A percentile compares a stretch with the other conserved stretches of the same genome.
Conservation (phyloP, 1,140 invertebrate species). For the Platyura marginata region DNA sequence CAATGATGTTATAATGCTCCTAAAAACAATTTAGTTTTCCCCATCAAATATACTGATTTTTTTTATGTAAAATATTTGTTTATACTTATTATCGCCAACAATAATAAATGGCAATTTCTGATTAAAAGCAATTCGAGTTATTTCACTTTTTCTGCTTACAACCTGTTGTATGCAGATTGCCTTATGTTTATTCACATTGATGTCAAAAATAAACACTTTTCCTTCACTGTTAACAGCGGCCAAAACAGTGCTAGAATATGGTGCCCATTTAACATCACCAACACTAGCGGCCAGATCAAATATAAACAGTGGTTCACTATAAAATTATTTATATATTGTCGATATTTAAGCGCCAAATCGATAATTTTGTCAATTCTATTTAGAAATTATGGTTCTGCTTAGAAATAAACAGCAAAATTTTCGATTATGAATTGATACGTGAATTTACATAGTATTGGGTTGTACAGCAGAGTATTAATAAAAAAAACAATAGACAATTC, state of each 20-base stretch:
- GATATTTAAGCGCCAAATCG: not conserved
- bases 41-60: too few relatives aligned
- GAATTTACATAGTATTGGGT: too few relatives aligned
- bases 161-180: constrained; percentile 75
- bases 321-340: constrained; percentile 6
- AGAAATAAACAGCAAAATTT: too few relatives aligned
- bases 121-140: constrained; percentile 79
- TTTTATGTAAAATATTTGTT: too few relatives aligned
- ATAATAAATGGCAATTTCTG: constrained; percentile 66
- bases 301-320: constrained; percentile 74
- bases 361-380: too few relatives aligned
- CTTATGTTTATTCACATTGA: constrained; percentile 83
- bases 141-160: constrained; percentile 61
- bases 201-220: constrained; percentile 76
- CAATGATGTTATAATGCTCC: constrained; percentile 61
- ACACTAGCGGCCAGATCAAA: constrained; percentile 84
- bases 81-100: constrained; percentile 81
- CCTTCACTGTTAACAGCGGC: constrained; percentile 84
- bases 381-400: too few relatives aligned
- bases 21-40: too few relatives aligned
- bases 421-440: too few relatives aligned
- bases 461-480: too few relatives aligned
- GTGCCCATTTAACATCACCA: constrained; percentile 84
- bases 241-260: constrained; percentile 86
- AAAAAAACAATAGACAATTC: too few relatives aligned